These are phyloP conservation scores for Drosophila demipolita DNA, from an alignment of 2,888 invertebrate genomes.

Conservation along the genomic window DNA sequence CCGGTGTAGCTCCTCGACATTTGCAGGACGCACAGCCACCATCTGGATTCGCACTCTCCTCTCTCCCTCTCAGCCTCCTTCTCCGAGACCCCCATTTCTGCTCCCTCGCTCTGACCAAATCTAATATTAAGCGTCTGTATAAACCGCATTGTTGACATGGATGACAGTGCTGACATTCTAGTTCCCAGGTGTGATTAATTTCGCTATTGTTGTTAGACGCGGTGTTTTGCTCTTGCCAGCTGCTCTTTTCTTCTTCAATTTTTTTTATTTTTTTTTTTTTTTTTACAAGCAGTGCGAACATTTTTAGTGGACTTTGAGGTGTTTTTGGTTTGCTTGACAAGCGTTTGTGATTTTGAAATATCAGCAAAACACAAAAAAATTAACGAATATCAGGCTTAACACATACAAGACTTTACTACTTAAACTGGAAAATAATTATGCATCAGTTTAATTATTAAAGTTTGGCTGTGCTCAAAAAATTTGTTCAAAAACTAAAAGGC, in stretches of 20 bases:
- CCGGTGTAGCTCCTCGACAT: constrained; percentile 2
- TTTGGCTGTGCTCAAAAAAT: neutral
- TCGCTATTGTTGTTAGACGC: constrained; percentile 59
- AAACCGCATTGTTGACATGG: constrained; percentile 71
- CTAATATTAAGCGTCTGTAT: constrained; percentile 61
- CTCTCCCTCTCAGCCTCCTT: neutral
- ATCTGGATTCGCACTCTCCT: neutral
- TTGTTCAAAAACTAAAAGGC: too few species aligned
- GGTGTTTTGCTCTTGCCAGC: constrained; percentile 5
- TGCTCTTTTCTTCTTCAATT: neutral
- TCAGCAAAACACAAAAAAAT: neutral
- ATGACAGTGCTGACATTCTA: constrained; percentile 69
- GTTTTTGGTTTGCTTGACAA: neutral
- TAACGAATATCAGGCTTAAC: neutral
- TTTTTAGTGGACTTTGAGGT: constrained; percentile 25
- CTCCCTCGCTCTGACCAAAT: constrained; percentile 40
- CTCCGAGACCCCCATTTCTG: too few species aligned
- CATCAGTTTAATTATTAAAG: neutral
- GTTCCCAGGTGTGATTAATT: constrained; percentile 78
- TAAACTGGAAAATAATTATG: neutral
- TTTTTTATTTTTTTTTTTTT: neutral
- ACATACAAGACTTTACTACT: neutral
- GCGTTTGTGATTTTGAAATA: neutral
- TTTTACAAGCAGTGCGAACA: neutral
- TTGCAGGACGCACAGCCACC: constrained; percentile 24